A percentile compares a stretch with the other conserved stretches of the same genome.
Evolutionary conservation across 2,888 invertebrate species (phyloP).

Genomic region (Tetramorium bicarinatum): DNA sequence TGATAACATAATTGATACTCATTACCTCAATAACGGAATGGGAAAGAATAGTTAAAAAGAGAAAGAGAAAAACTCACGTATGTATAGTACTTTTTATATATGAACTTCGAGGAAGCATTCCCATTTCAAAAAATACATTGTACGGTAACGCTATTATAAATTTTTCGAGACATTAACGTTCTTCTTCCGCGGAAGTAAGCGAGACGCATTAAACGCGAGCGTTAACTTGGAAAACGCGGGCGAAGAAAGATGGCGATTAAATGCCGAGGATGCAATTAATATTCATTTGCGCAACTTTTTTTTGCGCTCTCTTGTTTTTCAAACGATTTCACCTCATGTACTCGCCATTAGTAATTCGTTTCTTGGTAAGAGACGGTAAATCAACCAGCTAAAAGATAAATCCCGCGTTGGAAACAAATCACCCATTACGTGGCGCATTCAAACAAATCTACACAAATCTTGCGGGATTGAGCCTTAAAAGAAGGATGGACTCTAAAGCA

Average conservation of each 20-base stretch:
- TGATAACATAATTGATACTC: background rate
- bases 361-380: background rate
- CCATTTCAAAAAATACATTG: background rate
- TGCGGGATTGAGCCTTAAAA: slow-evolving; percentile 20
- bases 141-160: background rate
- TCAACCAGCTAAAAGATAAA: background rate
- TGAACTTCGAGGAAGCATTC: background rate
- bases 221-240: slow-evolving; percentile 22
- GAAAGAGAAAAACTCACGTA: background rate
- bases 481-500: background rate
- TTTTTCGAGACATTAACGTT: background rate
- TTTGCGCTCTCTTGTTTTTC: background rate
- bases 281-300: background rate
- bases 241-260: background rate
- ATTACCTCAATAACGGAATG: background rate
- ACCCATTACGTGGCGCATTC: background rate
- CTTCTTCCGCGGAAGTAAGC: background rate
- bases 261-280: slow-evolving; percentile 22
- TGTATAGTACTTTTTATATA: background rate
- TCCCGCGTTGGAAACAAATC: background rate
- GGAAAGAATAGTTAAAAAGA: background rate
- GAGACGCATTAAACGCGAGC: background rate
- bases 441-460: slow-evolving; percentile 7
- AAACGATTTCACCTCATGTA: background rate
- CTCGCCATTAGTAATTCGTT: slow-evolving; percentile 12